Conservation (phyloP, 2,113 vertebrate species). For the Gadus macrocephalus region DNA sequence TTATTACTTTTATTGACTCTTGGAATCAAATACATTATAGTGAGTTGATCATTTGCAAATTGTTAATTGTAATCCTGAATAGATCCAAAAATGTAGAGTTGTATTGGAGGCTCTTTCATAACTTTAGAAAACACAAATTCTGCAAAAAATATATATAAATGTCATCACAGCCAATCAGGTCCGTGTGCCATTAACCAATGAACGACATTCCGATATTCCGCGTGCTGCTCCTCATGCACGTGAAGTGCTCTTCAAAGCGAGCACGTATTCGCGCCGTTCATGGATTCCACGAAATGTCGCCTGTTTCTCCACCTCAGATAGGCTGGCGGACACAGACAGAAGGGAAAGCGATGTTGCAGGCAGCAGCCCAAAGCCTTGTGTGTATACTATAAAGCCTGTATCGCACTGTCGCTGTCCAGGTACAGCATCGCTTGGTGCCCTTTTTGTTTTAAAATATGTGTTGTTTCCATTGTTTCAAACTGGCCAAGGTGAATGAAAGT, state of each 20-base stretch:
- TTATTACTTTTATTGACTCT: no score
- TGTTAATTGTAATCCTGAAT: neutral
- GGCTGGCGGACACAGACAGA: conserved; percentile 18
- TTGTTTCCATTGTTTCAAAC: conserved; percentile 67
- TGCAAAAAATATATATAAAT: conserved; percentile 29
- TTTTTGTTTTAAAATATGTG: conserved; percentile 14
- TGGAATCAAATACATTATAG: no score
- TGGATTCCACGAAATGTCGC: conserved; percentile 63
- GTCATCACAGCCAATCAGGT: conserved; percentile 51
- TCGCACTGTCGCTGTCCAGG: conserved; percentile 6
- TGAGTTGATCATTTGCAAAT: neutral
- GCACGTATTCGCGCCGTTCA: conserved; percentile 42
- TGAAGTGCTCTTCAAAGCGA: conserved; percentile 49
- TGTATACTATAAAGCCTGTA: neutral
- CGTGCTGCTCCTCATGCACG: conserved; percentile 29
- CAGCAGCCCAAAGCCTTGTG: neutral
- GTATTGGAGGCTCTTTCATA: neutral
- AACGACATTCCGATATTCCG: conserved; percentile 19
- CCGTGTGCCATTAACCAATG: conserved; percentile 30
- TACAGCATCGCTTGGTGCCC: conserved; percentile 8
- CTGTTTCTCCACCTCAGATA: conserved; percentile 49
- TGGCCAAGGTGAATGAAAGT: conserved; percentile 14
- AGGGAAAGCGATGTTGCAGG: neutral
- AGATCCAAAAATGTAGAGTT: neutral
- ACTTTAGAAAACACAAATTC: conserved; percentile 4